Conservation (phyloP, 2,113 vertebrate species). For the Semnornis frantzii region DNA sequence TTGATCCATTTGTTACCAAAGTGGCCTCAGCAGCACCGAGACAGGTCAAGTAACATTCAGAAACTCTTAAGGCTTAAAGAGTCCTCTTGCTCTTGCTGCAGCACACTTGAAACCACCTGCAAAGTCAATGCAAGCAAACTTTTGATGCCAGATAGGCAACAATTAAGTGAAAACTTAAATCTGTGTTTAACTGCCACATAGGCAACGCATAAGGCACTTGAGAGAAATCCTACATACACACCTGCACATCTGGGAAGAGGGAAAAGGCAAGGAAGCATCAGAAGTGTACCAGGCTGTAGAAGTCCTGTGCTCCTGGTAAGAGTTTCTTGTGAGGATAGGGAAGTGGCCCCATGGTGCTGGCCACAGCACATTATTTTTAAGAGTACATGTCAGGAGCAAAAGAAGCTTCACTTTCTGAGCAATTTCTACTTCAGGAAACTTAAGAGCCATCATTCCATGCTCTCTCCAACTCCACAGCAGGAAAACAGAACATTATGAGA, state of each 20-base stretch:
- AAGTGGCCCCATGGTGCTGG: neutral
- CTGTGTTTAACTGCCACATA: neutral
- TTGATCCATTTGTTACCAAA: conserved; percentile 87
- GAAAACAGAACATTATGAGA: neutral
- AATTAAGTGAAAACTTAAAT: neutral
- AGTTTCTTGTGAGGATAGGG: rapidly evolving
- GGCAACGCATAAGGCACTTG: rapidly evolving
- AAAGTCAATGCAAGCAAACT: neutral
- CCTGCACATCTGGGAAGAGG: rapidly evolving
- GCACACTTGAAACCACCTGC: neutral
- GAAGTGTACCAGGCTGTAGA: neutral
- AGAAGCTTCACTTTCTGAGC: neutral
- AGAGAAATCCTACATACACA: neutral
- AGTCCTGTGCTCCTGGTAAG: neutral
- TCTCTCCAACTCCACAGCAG: neutral
- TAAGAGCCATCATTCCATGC: neutral
- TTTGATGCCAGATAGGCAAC: neutral
- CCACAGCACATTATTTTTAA: no score
- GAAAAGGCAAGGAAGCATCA: neutral
- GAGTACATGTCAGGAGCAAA: neutral
- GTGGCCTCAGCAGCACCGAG: conserved; percentile 58
- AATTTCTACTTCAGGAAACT: neutral
- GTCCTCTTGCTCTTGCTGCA: neutral
- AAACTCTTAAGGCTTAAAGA: conserved; percentile 58
- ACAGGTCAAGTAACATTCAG: conserved; percentile 64